phyloP scores from a whole-genome alignment of 2,888 invertebrate species.

The Chrysina gloriosa region DNA sequence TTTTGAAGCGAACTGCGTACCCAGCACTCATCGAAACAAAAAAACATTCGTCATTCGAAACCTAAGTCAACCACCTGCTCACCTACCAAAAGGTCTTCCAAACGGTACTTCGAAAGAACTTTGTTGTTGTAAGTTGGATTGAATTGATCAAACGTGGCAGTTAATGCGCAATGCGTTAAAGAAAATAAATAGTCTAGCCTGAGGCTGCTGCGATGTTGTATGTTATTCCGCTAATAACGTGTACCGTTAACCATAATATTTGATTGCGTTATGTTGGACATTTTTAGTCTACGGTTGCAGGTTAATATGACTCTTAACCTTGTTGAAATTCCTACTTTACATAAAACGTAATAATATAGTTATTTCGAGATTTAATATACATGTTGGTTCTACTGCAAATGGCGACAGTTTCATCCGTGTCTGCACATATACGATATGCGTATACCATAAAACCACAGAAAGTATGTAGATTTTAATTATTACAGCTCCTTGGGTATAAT shows the following conservation, averaged over 20 bases:
- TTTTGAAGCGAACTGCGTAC: not conserved
- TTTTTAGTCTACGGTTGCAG: conserved; percentile 5
- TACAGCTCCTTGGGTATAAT: too few species aligned
- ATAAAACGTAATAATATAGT: not conserved
- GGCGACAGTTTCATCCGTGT: too few species aligned
- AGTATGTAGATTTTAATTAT: too few species aligned
- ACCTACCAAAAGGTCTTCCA: not conserved
- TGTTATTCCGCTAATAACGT: conserved; percentile 21
- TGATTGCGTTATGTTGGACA: conserved; percentile 11
- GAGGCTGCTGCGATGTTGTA: conserved; percentile 7
- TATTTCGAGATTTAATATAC: too few species aligned
- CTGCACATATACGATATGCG: too few species aligned
- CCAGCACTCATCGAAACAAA: not conserved
- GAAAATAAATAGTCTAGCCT: conserved; percentile 19
- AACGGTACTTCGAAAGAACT: not conserved
- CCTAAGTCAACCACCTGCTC: not conserved
- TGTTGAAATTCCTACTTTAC: not conserved
- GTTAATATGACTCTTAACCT: too few species aligned
- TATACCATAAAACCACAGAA: too few species aligned
- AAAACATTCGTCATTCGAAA: not conserved
- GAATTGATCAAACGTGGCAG: conserved; percentile 13
- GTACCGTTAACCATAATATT: conserved; percentile 31
- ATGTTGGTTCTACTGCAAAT: too few species aligned
- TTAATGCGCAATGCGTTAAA: conserved; percentile 13
- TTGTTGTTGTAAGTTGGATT: conserved; percentile 6